Conservation (phyloP, 2,113 vertebrate genomes). For the Pollimyrus isidori region DNA sequence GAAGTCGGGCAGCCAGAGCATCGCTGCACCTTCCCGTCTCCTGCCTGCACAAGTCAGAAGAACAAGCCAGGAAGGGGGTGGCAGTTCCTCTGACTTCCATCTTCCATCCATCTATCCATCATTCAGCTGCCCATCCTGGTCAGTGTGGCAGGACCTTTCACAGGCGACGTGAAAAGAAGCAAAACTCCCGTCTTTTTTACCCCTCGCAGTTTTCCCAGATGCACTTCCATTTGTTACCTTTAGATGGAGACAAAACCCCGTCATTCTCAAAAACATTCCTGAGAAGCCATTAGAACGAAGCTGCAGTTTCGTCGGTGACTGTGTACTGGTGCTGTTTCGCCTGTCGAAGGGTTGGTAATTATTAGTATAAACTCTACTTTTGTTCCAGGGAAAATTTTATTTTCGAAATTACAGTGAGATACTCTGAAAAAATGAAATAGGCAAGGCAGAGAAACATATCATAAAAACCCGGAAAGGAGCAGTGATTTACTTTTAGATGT, state of each 20-base stretch:
- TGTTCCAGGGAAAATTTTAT: background rate
- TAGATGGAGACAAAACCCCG: conserved; percentile 56
- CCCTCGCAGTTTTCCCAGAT: conserved; percentile 13
- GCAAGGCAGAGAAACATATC: background rate
- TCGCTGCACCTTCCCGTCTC: background rate
- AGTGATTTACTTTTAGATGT: background rate
- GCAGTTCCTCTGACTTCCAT: background rate
- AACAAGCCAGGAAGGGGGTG: background rate
- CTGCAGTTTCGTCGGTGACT: background rate
- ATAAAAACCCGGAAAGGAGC: background rate
- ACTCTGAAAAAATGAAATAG: background rate
- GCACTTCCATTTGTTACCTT: conserved; percentile 42
- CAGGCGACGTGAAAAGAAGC: background rate
- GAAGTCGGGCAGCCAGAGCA: conserved; percentile 34
- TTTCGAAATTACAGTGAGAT: background rate
- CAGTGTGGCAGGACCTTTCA: background rate
- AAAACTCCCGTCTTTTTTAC: background rate
- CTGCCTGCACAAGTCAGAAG: background rate
- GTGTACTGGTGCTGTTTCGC: background rate
- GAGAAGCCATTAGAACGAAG: background rate
- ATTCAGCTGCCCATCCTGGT: background rate
- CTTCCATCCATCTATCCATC: background rate
- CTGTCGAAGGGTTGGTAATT: background rate
- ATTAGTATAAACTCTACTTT: background rate
- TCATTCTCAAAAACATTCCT: conserved; percentile 18